These are phyloP conservation scores for Lithophane socia DNA, from an alignment of 2,888 invertebrate genomes.

Conservation along the genomic window DNA sequence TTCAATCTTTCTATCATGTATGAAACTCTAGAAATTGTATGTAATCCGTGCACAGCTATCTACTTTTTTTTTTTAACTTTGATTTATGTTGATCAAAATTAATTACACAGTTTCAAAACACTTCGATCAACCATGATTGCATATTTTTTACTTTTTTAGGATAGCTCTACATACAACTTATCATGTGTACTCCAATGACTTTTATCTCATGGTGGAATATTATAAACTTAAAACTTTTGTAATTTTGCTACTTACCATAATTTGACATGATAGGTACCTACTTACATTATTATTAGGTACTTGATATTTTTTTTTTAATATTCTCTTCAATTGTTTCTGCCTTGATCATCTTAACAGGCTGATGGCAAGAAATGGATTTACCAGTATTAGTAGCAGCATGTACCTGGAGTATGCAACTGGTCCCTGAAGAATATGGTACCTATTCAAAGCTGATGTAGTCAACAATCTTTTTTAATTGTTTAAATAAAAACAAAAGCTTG, in stretches of 20 bases:
- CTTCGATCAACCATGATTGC: not conserved
- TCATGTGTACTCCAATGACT: not conserved
- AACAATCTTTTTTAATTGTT: not conserved
- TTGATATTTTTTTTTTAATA: not conserved
- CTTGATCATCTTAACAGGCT: too few relatives aligned
- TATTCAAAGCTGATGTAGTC: not conserved
- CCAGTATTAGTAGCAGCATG: too few relatives aligned
- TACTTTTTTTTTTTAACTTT: slow-evolving; percentile 28
- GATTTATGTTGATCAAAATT: slow-evolving; percentile 29
- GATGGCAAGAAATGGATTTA: too few relatives aligned
- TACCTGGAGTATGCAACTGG: too few relatives aligned
- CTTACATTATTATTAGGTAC: too few relatives aligned
- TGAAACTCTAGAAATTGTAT: slow-evolving; percentile 8
- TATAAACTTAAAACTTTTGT: not conserved
- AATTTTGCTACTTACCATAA: not conserved
- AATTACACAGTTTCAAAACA: slow-evolving; percentile 15
- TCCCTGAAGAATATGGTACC: too few relatives aligned
- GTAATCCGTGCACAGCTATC: slow-evolving; percentile 10
- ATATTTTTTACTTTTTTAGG: not conserved
- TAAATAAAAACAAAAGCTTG: slow-evolving; percentile 14
- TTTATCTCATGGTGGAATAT: not conserved
- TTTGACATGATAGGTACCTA: not conserved
- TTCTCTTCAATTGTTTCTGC: not conserved
- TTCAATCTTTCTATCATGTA: not conserved
- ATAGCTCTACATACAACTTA: not conserved